phyloP scores from a whole-genome alignment of 2,113 vertebrate genomes.

The Archocentrus centrarchus region DNA sequence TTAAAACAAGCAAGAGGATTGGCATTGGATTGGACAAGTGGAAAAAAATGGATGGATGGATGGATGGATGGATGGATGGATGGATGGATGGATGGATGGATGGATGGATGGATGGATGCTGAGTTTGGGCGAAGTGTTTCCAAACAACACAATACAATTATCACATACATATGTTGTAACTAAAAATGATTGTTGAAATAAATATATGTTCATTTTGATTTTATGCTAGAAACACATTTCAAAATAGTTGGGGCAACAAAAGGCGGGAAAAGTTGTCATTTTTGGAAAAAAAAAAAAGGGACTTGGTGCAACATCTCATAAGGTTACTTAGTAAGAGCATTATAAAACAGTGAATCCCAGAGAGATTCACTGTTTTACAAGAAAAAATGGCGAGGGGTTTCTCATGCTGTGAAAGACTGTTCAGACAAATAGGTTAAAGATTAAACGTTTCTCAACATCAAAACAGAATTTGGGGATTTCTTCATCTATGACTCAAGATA shows the following conservation, averaged over 20 bases:
- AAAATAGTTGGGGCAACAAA: background rate
- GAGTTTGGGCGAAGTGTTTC: background rate
- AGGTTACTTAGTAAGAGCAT: background rate
- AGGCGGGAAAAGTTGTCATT: background rate
- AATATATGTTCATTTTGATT: background rate
- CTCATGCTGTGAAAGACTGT: background rate
- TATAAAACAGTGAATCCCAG: background rate
- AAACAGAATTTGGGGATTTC: background rate
- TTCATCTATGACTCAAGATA: background rate
- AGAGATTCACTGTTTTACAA: background rate
- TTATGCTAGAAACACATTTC: background rate
- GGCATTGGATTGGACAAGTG: background rate
- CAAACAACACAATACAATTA: background rate
- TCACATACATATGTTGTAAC: background rate
- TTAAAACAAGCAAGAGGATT: background rate
- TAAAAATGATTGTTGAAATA: background rate
- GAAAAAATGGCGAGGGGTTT: background rate
- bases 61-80: background rate
- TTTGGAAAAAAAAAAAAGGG: fast-evolving
- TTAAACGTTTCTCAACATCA: background rate
- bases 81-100: too few relatives aligned
- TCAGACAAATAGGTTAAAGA: background rate
- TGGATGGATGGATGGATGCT: background rate
- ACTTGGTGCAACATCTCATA: background rate
- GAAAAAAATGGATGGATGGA: background rate